Evolutionary conservation across 2,113 vertebrate species (phyloP).

Genomic region (Trochalopteron elliotii): DNA sequence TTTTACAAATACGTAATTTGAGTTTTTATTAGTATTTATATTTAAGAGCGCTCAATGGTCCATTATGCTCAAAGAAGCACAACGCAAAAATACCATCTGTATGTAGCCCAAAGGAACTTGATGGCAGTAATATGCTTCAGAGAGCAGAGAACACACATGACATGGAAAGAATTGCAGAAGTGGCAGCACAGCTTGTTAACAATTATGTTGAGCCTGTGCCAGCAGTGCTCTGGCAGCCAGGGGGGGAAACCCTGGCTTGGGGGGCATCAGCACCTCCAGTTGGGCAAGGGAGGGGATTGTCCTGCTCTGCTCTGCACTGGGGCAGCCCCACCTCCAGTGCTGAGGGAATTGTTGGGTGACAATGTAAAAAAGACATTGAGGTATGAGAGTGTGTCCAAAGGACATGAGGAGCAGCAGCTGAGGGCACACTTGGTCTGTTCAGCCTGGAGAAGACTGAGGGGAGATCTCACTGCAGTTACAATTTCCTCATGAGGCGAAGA

Average conservation of each 20-base stretch:
- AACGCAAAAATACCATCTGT: background rate
- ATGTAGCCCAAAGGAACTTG: background rate
- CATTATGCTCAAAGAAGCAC: background rate
- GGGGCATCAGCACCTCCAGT: background rate
- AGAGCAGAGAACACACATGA: background rate
- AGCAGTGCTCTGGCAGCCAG: background rate
- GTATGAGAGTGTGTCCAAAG: background rate
- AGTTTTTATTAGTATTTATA: background rate
- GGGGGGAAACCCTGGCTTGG: fast-evolving
- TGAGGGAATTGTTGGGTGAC: fast-evolving
- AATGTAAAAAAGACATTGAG: background rate
- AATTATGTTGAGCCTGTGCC: fast-evolving
- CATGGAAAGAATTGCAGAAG: fast-evolving
- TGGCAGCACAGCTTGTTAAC: background rate
- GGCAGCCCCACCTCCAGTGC: fast-evolving
- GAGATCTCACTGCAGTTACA: background rate
- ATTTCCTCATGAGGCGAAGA: fast-evolving
- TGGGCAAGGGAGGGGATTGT: background rate
- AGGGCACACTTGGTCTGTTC: background rate
- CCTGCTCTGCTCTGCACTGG: background rate
- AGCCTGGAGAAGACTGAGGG: background rate
- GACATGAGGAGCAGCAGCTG: background rate
- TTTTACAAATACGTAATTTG: background rate
- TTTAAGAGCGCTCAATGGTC: background rate
- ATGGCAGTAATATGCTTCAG: background rate